Evolutionary conservation across 2,113 vertebrate species (phyloP).

Genomic region (Lasiurus borealis): DNA sequence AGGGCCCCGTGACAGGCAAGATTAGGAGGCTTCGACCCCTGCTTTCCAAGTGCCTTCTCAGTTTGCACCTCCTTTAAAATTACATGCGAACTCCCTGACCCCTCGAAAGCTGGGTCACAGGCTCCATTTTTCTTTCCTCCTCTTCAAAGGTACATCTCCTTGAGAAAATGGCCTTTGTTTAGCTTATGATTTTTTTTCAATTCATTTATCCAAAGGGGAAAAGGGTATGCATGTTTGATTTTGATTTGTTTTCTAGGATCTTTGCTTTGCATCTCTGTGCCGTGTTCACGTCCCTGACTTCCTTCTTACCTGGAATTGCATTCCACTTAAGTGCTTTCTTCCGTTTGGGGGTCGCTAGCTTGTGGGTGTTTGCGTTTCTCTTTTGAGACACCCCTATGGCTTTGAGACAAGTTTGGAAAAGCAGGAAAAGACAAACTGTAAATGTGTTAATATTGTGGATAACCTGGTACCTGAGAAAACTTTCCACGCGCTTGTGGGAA

Average conservation of each 20-base stretch:
- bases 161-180: not conserved
- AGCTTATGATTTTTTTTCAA: not conserved
- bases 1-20: not conserved
- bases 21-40: not conserved
- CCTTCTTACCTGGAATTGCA: not conserved
- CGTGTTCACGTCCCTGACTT: not conserved
- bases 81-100: not conserved
- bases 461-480: not conserved
- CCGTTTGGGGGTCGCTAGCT: not conserved
- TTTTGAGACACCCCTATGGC: not conserved
- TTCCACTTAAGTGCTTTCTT: not conserved
- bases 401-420: not conserved
- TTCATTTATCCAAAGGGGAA: not conserved
- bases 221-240: not conserved
- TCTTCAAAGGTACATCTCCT: not conserved
- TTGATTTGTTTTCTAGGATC: not conserved
- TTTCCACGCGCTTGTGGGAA: not conserved
- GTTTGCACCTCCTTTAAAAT: not conserved
- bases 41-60: not conserved
- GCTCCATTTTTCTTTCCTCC: not conserved
- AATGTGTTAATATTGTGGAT: not conserved
- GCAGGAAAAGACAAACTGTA: not conserved
- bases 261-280: not conserved
- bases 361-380: not conserved
- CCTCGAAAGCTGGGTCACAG: not conserved